These are phyloP conservation scores for Pheosia gnoma DNA, from an alignment of 2,888 invertebrate species.

Conservation along the genomic window DNA sequence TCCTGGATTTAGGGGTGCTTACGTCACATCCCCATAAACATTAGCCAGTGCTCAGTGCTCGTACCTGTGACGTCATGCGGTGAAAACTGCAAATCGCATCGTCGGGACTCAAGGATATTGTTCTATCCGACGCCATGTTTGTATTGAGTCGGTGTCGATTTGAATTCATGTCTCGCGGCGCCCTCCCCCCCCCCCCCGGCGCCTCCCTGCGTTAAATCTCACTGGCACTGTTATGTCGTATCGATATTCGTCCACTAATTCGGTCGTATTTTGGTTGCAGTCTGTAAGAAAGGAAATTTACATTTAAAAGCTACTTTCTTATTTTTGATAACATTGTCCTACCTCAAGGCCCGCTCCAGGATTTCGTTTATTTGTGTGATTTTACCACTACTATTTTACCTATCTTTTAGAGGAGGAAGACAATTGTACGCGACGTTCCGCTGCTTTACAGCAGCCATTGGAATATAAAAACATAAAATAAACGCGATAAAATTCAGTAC, in stretches of 20 bases:
- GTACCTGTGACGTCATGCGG: conserved; percentile 24
- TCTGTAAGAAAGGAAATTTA: too few species aligned
- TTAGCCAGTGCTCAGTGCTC: conserved; percentile 23
- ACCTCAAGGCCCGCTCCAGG: too few species aligned
- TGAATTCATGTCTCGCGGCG: conserved; percentile 52
- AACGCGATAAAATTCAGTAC: too few species aligned
- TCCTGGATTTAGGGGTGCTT: neutral
- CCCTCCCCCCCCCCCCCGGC: conserved; percentile 15
- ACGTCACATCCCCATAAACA: conserved; percentile 32
- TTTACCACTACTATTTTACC: too few species aligned
- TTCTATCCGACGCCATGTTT: conserved; percentile 47
- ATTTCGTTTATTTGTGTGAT: too few species aligned
- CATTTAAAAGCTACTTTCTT: too few species aligned
- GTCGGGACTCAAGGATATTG: conserved; percentile 53
- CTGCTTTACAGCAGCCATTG: too few species aligned
- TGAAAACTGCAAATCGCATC: conserved; percentile 47
- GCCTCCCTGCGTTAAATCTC: conserved; percentile 50
- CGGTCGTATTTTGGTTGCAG: too few species aligned
- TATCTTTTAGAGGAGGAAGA: too few species aligned
- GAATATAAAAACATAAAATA: too few species aligned
- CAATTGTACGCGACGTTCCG: too few species aligned
- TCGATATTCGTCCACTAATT: neutral
- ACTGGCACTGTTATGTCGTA: conserved; percentile 32
- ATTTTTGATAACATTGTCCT: too few species aligned
- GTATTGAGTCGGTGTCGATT: conserved; percentile 52